These are phyloP conservation scores for Mus caroli DNA, from an alignment of 2,797 vertebrate species.

Conservation along the genomic window DNA sequence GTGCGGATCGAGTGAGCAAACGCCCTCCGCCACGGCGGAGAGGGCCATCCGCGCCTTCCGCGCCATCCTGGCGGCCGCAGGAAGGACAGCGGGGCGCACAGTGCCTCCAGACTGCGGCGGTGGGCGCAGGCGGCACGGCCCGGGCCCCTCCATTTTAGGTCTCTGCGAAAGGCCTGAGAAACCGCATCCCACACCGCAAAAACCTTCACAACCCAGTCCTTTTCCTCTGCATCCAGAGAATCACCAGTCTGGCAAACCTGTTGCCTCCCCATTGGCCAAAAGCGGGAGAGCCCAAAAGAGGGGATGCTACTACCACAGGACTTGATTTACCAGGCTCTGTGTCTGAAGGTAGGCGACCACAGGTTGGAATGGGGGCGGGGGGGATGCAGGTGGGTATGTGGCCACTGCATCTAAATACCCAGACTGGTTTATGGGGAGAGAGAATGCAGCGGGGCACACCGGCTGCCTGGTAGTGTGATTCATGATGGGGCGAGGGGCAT, in stretches of 20 bases:
- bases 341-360: constrained; percentile 33
- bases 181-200: not conserved
- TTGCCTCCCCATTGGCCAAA: constrained; percentile 1
- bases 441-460: not conserved
- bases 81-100: not conserved
- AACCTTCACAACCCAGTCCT: not conserved
- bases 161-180: not conserved
- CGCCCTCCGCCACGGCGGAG: not conserved
- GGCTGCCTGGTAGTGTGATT: not conserved
- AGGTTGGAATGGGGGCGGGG: not conserved
- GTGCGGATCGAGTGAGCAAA: constrained; percentile 81
- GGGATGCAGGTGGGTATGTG: not conserved
- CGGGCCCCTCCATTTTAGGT: not conserved
- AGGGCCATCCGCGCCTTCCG: not conserved
- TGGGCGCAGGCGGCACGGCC: not conserved
- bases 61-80: not conserved
- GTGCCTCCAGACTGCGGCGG: too few relatives aligned
- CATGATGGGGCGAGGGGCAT: not conserved
- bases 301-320: not conserved
- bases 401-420: not conserved
- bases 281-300: not conserved
- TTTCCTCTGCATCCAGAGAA: not conserved
- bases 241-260: constrained; percentile 25
- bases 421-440: not conserved
- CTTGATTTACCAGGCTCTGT: not conserved